These are phyloP conservation scores for Callocephalon fimbriatum DNA, from an alignment of 2,113 vertebrate species.

Conservation along the genomic window DNA sequence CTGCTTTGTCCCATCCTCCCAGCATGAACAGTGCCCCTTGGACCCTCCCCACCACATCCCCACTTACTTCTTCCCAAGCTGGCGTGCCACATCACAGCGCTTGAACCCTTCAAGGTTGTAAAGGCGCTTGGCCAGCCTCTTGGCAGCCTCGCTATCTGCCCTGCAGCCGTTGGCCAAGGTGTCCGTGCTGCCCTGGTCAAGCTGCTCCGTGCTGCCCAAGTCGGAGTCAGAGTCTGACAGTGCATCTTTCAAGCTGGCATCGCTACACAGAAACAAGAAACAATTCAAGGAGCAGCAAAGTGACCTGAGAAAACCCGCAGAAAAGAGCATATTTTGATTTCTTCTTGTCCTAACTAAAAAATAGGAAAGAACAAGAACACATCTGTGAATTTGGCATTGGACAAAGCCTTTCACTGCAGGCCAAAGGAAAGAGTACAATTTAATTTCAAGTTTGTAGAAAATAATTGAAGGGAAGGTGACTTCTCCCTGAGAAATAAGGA, in stretches of 20 bases:
- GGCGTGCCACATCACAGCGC: conserved; percentile 93
- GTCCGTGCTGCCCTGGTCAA: conserved; percentile 85
- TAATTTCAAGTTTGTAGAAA: background rate
- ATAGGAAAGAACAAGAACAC: fast-evolving
- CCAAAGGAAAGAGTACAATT: background rate
- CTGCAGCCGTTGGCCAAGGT: conserved; percentile 92
- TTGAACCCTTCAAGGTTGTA: conserved; percentile 96
- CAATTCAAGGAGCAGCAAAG: background rate
- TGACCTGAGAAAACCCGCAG: fast-evolving
- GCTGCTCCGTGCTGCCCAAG: conserved; percentile 89
- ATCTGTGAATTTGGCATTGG: background rate
- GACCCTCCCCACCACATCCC: background rate
- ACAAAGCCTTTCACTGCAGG: background rate
- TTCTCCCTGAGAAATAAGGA: background rate
- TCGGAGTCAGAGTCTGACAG: conserved; percentile 90
- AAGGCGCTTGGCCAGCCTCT: conserved; percentile 90
- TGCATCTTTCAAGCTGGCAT: conserved; percentile 89
- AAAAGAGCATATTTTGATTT: fast-evolving
- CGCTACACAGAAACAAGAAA: conserved; percentile 71
- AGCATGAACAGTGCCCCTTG: background rate
- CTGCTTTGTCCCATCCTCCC: background rate
- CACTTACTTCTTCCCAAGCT: conserved; percentile 95
- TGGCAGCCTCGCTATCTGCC: conserved; percentile 87
- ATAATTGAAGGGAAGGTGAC: background rate
- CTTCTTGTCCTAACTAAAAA: background rate